These are phyloP conservation scores for Tautogolabrus adspersus DNA, from an alignment of 2,113 vertebrate genomes.

Conservation along the genomic window DNA sequence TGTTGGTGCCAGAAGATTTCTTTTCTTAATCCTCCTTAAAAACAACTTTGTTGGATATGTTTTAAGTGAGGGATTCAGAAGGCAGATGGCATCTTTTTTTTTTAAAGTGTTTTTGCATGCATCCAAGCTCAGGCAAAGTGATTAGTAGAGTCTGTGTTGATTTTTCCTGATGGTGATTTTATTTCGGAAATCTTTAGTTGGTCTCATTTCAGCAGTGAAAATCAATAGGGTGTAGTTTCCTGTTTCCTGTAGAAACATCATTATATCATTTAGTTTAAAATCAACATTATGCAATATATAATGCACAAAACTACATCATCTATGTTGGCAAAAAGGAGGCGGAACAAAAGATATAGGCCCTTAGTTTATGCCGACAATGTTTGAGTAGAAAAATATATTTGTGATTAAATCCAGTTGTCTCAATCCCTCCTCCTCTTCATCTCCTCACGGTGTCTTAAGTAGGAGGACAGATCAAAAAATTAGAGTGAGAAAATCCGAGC, in stretches of 20 bases:
- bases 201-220: neutral
- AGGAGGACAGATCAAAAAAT: slow-evolving; percentile 17
- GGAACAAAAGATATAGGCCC: too few species aligned
- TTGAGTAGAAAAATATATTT: neutral
- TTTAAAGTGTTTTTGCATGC: neutral
- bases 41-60: neutral
- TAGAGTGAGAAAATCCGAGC: slow-evolving; percentile 16
- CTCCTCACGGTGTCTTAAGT: slow-evolving; percentile 18
- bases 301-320: too few species aligned
- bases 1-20: neutral
- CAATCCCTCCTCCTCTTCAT: slow-evolving; percentile 13
- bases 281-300: too few species aligned
- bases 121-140: neutral
- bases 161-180: neutral
- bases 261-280: neutral
- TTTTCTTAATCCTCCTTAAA: neutral
- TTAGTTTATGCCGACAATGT: neutral
- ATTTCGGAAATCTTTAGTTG: neutral
- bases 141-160: neutral
- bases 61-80: neutral
- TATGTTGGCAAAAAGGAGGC: too few species aligned
- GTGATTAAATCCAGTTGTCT: slow-evolving; percentile 3
- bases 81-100: slow-evolving; percentile 10
- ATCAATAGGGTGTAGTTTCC: neutral
- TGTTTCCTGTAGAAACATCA: neutral